phyloP scores from a whole-genome alignment of 2,113 vertebrate species.

The Lethenteron camtschaticum region DNA sequence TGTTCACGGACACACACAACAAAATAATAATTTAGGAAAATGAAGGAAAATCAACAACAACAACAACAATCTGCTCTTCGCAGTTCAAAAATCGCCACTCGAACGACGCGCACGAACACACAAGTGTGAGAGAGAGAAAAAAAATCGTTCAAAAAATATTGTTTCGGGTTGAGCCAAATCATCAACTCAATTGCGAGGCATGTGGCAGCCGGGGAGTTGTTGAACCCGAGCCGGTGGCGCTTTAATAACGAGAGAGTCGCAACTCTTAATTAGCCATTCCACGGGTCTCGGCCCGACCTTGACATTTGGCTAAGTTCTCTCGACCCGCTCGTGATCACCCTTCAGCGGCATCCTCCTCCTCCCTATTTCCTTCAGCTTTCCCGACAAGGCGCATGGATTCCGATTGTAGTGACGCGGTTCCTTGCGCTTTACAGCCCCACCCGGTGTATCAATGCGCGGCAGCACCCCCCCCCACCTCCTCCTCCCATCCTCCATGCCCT shows the following conservation, averaged over 20 bases:
- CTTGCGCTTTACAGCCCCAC: neutral
- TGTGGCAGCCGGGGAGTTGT: neutral
- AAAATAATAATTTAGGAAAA: no score
- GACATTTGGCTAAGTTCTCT: neutral
- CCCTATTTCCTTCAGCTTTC: conserved; percentile 3
- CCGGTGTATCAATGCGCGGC: conserved; percentile 1
- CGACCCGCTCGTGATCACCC: neutral
- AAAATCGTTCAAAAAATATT: neutral
- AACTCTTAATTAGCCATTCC: neutral
- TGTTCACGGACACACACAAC: no score
- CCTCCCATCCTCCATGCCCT: conserved; percentile 1
- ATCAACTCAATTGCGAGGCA: neutral
- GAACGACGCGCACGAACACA: neutral
- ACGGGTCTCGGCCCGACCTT: neutral
- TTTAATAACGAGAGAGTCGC: neutral
- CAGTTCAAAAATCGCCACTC: no score
- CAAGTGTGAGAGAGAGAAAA: neutral
- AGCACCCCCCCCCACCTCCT: neutral
- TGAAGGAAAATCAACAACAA: no score
- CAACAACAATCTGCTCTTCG: no score
- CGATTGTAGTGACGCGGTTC: neutral
- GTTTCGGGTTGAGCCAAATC: neutral
- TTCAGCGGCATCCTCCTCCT: neutral
- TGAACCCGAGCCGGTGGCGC: neutral
- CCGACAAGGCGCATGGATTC: neutral